Conservation (phyloP, 1,140 invertebrate genomes). For the Plectus sambesii region DNA sequence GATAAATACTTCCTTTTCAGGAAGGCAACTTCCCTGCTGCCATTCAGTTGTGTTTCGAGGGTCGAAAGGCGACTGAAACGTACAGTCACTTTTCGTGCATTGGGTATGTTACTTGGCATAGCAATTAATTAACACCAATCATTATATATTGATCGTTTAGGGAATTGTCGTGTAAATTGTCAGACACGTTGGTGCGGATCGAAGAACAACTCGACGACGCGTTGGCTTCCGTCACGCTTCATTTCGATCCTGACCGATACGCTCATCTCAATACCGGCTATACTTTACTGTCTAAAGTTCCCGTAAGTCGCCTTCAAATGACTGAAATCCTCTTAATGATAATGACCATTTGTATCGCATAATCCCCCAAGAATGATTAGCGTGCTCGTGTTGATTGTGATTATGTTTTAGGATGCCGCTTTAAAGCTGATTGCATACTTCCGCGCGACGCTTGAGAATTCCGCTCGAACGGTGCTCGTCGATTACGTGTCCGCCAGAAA, state of each 20-base stretch:
- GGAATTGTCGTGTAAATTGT: slow-evolving; percentile 31
- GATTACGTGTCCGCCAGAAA: slow-evolving; percentile 19
- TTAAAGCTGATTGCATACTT: slow-evolving; percentile 29
- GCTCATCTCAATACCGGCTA: slow-evolving; percentile 27
- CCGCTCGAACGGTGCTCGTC: slow-evolving; percentile 25
- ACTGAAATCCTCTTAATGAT: slow-evolving; percentile 8
- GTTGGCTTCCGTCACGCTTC: slow-evolving; percentile 25
- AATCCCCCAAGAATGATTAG: no score
- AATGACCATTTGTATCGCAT: no score
- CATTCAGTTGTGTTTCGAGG: slow-evolving; percentile 34
- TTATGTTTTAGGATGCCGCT: slow-evolving; percentile 21
- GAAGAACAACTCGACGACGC: slow-evolving; percentile 31
- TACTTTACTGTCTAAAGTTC: slow-evolving; percentile 27
- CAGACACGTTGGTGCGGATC: slow-evolving; percentile 17
- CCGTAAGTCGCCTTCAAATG: slow-evolving; percentile 18
- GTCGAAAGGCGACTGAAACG: slow-evolving; percentile 22
- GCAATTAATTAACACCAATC: neutral
- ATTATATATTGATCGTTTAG: slow-evolving; percentile 22
- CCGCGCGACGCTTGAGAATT: slow-evolving; percentile 22
- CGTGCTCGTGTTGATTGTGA: no score
- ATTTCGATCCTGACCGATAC: slow-evolving; percentile 34
- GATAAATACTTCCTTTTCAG: slow-evolving; percentile 17
- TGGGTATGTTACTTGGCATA: slow-evolving; percentile 13
- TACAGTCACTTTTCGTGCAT: slow-evolving; percentile 33
- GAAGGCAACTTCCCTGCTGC: slow-evolving; percentile 36